Evolutionary conservation across 2,797 vertebrate species (phyloP).

Genomic region (Acipenser transmontanus): DNA sequence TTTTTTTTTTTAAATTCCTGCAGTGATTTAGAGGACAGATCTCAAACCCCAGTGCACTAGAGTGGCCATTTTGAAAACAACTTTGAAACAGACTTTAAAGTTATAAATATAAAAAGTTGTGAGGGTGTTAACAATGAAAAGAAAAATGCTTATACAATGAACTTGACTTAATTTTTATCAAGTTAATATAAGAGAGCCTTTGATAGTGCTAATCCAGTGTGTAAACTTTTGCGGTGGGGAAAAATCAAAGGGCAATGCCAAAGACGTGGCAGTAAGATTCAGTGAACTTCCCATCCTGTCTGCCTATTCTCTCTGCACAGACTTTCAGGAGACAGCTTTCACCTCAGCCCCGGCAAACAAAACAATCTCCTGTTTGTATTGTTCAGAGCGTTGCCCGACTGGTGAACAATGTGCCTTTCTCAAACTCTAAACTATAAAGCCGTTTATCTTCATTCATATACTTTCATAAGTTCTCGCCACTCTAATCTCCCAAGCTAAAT

Average conservation of each 20-base stretch:
- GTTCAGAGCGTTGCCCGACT: constrained; percentile 10
- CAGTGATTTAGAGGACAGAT: too few relatives aligned
- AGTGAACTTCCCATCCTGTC: constrained; percentile 9
- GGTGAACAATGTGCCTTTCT: constrained; percentile 24
- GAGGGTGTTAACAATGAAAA: too few relatives aligned
- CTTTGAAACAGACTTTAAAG: too few relatives aligned
- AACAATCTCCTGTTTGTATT: constrained; percentile 26
- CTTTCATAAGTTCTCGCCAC: not conserved
- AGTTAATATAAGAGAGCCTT: constrained; percentile 4
- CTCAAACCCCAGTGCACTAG: too few relatives aligned
- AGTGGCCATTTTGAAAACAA: too few relatives aligned
- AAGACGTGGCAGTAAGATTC: constrained; percentile 15
- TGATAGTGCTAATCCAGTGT: constrained; percentile 22
- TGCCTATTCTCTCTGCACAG: constrained; percentile 16
- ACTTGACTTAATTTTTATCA: not conserved
- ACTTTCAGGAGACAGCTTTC: constrained; percentile 24
- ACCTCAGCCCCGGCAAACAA: constrained; percentile 15
- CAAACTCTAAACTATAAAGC: constrained; percentile 19
- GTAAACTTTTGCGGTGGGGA: constrained; percentile 20
- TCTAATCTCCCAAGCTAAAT: constrained; percentile 31
- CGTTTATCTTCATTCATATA: constrained; percentile 25
- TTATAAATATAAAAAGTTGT: too few relatives aligned
- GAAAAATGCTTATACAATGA: too few relatives aligned
- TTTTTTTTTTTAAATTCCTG: too few relatives aligned
- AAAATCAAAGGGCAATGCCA: constrained; percentile 15